These are phyloP conservation scores for Ctenicera cuprea DNA, from an alignment of 2,888 invertebrate genomes.

Conservation along the genomic window DNA sequence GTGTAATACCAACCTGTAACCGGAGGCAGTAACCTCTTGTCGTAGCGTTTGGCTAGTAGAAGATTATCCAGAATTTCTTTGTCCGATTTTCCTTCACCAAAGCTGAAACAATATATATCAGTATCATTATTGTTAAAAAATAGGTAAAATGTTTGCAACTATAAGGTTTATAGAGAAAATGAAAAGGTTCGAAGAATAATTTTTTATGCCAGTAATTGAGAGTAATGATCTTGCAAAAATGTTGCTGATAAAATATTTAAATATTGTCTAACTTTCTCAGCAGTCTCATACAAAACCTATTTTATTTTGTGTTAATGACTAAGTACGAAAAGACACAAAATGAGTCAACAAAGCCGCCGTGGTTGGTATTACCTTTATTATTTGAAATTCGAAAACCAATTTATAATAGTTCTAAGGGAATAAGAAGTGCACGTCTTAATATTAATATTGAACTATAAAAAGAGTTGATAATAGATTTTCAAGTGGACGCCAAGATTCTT, in stretches of 20 bases:
- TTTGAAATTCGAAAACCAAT: too few relatives aligned
- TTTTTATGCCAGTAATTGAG: conserved; percentile 9
- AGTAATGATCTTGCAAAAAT: neutral
- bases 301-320: too few relatives aligned
- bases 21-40: conserved; percentile 93
- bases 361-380: too few relatives aligned
- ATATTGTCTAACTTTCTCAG: neutral
- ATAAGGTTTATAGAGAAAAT: neutral
- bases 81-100: conserved; percentile 94
- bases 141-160: conserved; percentile 1
- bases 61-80: conserved; percentile 95
- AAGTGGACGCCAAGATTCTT: too few relatives aligned
- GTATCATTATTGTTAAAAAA: neutral
- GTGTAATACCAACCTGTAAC: conserved; percentile 82
- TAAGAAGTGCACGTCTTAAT: too few relatives aligned
- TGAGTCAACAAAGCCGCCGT: too few relatives aligned
- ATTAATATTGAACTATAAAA: too few relatives aligned
- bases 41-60: conserved; percentile 90
- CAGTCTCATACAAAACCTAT: too few relatives aligned
- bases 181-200: neutral
- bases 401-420: too few relatives aligned
- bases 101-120: conserved; percentile 78
- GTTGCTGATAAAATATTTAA: neutral
- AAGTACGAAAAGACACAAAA: too few relatives aligned
- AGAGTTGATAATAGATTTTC: too few relatives aligned